Evolutionary conservation across 2,888 invertebrate genomes (phyloP), one percentile per base, ranked within the genome.

Genomic region (Perizoma flavofasciatum): DNA sequence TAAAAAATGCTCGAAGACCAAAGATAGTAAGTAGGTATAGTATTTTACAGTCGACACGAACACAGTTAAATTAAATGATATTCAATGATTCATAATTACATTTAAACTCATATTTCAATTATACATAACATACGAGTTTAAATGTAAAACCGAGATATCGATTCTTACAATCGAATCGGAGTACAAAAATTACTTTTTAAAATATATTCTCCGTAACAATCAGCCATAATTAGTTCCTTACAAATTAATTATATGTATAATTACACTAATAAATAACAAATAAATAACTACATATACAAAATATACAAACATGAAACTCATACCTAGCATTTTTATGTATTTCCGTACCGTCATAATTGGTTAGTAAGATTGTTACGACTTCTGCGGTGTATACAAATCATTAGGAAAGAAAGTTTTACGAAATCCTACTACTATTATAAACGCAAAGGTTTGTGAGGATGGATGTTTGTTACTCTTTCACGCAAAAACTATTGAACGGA

Each of bases 111-210:
- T 73, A 72, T 68, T 67, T 66, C 34, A 54, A 61, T 47, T 51
- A 56, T 45, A 11, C 4, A 48, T 44, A 46, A n/a, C 53, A 66
- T 53, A 70, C 55, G 61, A 52, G 61, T 58, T 45, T 62, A 63
- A 53, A 64, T 54, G 52, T 34, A 53, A 63, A 61, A 54, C 51
- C 54, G 62, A 70, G 66, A 68, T 59, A 65, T 66, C 40, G 54
- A 37, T 59, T 66, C 63, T 65, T 72, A 71, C 68, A 69, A 37
- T 37, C 37, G 37, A 22, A 79, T 69, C 55, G 63, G 77, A 80
- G 86, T 89, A 87, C 79, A 87, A 87, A 86, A 86, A 86, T 84
- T 83, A 80, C 73, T 73, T 71, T 72, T 68, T 77, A 75, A 75
- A 78, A 79, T 78, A 79, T 64, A 64, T 63, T 59, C 59, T 63